Percentiles rank a stretch among this genome's conserved stretches.
Evolutionary conservation across 2,888 invertebrate genomes (phyloP).

Genomic region (Beris morrisii): DNA sequence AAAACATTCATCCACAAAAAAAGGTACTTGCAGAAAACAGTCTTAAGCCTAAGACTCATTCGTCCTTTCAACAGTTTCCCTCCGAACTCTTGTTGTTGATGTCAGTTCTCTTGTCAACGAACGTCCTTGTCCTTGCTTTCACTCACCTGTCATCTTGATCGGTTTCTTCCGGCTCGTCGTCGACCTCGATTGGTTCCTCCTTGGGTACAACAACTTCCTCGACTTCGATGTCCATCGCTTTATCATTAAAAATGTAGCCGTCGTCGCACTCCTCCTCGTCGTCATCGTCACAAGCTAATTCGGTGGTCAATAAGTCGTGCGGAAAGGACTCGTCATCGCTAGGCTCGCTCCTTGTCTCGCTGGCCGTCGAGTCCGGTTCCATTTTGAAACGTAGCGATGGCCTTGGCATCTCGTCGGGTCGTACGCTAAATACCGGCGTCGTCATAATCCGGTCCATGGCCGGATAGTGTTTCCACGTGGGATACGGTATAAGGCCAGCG

Average conservation of each 20-base stretch:
- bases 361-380: slow-evolving; percentile 42
- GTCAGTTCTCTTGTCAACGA: too few species aligned
- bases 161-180: slow-evolving; percentile 44
- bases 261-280: slow-evolving; percentile 8
- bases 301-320: slow-evolving; percentile 31
- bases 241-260: slow-evolving; percentile 5
- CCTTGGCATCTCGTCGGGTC: slow-evolving; percentile 54
- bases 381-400: slow-evolving; percentile 53
- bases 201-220: slow-evolving; percentile 47
- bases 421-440: slow-evolving; percentile 55
- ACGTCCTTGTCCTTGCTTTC: too few species aligned
- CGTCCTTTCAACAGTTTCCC: too few species aligned
- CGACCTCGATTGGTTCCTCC: slow-evolving; percentile 54
- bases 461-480: slow-evolving; percentile 63
- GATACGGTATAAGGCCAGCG: slow-evolving; percentile 58
- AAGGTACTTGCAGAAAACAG: too few species aligned
- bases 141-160: slow-evolving; percentile 18
- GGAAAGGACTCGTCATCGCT: slow-evolving; percentile 32
- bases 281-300: slow-evolving; percentile 20
- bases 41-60: too few species aligned
- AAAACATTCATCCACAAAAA: too few species aligned
- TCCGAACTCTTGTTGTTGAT: too few species aligned
- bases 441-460: slow-evolving; percentile 63
- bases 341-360: slow-evolving; percentile 34
- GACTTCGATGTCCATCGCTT: slow-evolving; percentile 33